Evolutionary conservation across 2,888 invertebrate genomes (phyloP), one percentile per base, ranked within the genome.

Genomic region (Tipula confusa): DNA sequence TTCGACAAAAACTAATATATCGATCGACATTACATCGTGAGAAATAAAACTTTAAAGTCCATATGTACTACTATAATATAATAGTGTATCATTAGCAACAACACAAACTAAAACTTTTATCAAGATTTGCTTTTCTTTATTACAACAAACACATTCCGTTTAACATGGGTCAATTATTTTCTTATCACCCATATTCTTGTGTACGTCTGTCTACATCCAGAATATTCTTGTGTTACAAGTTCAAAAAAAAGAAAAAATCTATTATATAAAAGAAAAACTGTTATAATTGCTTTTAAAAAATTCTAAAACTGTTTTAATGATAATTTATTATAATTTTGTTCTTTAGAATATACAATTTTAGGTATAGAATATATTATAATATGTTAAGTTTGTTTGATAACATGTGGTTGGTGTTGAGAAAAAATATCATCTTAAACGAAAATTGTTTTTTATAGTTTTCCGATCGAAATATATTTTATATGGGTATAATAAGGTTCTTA

Each of bases 231-330:
- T 24, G 11, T 24, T 24, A 24, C 64, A 64, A 64, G 24, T 64
- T 64, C 24, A 24, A 24, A 18, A 48, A 48, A 48, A 6, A 33
- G 1, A 33, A 33, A 24, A 18, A 64, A 64, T 9, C 64, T 64
- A 64, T 64, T 64, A 24, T 64, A 64, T 64, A 64, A 18, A 64
- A 64, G 11, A 64, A 64, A 64, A 64, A 64, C 64, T 64, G 64
- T 64, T 64, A 64, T 64, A 64, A 64, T 64, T 64, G 64, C 24
- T 7, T 64, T 64, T 24, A 64, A 64, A 24, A 64, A 64, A 64
- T 64, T 64, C 64, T 64, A 64, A 64, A 64, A 64, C 64, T 64
- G 64, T 64, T 64, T 64, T 64, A 64, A 64, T 64, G 64, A 24
- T 64, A 64, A 64, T 64, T 64, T 64, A 64, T 64, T 64, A 24